A percentile compares a stretch with the other conserved stretches of the same genome.
Conservation (phyloP, 2,113 vertebrate genomes). For the Aepyceros melampus region DNA sequence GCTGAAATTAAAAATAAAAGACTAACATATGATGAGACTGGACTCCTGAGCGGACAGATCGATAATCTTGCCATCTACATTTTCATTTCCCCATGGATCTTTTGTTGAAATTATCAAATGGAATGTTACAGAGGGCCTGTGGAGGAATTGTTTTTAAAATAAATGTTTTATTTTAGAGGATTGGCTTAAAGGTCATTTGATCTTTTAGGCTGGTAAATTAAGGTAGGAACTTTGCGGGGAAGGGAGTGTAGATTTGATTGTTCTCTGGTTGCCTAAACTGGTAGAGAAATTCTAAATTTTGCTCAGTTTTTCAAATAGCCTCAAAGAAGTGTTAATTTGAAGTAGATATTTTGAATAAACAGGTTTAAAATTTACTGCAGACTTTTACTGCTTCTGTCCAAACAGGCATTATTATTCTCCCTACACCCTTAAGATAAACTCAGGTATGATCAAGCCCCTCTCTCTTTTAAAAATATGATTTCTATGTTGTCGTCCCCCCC, state of each 20-base stretch:
- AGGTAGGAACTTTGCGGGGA: background rate
- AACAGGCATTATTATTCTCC: background rate
- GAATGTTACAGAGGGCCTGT: slow-evolving; percentile 7
- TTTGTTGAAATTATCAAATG: background rate
- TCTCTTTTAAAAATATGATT: background rate
- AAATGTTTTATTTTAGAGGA: slow-evolving; percentile 13
- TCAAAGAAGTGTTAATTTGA: slow-evolving; percentile 1
- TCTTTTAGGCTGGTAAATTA: slow-evolving; percentile 48
- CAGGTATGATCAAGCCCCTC: background rate
- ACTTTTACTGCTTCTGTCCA: background rate
- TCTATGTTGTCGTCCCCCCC: background rate
- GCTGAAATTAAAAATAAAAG: slow-evolving; percentile 33
- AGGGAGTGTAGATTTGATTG: background rate
- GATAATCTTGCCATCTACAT: slow-evolving; percentile 36
- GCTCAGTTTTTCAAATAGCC: background rate
- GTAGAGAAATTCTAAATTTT: background rate
- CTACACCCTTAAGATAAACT: background rate
- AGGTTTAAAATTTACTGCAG: background rate
- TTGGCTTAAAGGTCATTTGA: slow-evolving; percentile 36
- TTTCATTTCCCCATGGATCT: slow-evolving; percentile 20
- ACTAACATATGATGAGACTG: background rate
- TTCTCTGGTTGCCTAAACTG: background rate
- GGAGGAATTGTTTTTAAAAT: slow-evolving; percentile 21
- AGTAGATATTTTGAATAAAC: slow-evolving; percentile 20
- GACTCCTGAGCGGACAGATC: background rate